Conservation (phyloP, 2,888 invertebrate genomes). For the Catotricha subobsoleta region DNA sequence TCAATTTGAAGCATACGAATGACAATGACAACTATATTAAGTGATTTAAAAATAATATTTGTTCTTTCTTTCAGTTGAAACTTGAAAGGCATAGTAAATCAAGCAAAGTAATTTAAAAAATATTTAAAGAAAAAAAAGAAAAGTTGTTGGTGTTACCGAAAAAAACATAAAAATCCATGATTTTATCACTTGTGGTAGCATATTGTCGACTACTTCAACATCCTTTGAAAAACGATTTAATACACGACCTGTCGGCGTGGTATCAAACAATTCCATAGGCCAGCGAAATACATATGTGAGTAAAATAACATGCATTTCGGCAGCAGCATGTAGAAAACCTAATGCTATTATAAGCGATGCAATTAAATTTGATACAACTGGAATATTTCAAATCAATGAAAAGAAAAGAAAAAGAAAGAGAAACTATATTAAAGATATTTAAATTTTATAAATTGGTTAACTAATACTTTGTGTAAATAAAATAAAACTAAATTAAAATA, state of each 20-base stretch:
- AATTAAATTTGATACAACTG: slow-evolving; percentile 21
- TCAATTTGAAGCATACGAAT: too few species aligned
- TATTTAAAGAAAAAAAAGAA: not conserved
- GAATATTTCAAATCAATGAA: not conserved
- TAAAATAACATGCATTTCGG: slow-evolving; percentile 38
- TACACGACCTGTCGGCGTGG: slow-evolving; percentile 57
- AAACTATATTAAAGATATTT: too few species aligned
- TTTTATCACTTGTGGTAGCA: slow-evolving; percentile 28
- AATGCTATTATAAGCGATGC: slow-evolving; percentile 27
- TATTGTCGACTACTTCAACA: slow-evolving; percentile 38
- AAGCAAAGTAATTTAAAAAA: not conserved
- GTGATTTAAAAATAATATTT: too few species aligned
- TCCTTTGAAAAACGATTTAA: slow-evolving; percentile 48
- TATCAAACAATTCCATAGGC: slow-evolving; percentile 61
- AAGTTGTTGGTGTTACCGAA: slow-evolving; percentile 25
- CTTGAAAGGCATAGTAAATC: slow-evolving; percentile 7
- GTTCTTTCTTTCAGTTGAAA: too few species aligned
- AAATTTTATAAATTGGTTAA: too few species aligned
- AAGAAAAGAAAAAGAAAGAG: not conserved
- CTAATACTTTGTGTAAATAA: not conserved
- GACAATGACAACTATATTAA: too few species aligned
- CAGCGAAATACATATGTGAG: slow-evolving; percentile 43
- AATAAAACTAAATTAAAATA: too few species aligned
- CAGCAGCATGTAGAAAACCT: slow-evolving; percentile 38
- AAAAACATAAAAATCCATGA: slow-evolving; percentile 28